Base-by-base conservation (phyloP, 2,888 invertebrate genomes). In the Drosophila hamatofila region DNA sequence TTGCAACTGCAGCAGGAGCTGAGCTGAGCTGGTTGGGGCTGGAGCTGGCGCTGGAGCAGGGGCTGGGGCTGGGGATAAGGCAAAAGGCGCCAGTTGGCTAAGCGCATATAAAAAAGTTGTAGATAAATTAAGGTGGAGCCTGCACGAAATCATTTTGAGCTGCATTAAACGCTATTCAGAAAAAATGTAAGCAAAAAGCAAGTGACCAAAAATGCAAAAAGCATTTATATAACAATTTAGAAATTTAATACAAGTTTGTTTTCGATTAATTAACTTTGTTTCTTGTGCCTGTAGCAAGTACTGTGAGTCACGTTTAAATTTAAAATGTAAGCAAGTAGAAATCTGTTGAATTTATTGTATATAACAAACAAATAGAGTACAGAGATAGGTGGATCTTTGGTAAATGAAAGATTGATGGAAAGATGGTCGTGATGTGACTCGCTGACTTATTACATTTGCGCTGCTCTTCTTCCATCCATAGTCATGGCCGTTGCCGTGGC, bases 101-200 rank as follows among this genome's bases (percentile, higher is more conserved):
- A 87, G 74, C 86, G 60, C 72, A 82, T 77, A 89, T 89, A 89
- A 82, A 88, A 83, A 88, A 79, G 83, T 79, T 88, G 90, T 86
- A 88, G 83, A 74, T 72, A 75, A 79, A 85, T 86, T 83, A 77
- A 89, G 90, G 83, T 83, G 80, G 80, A 77, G 88, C 78, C 68
- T 70, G 66, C 78, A 87, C 80, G 78, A 83, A 87, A 86, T 77
- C 81, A 82, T 84, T 81, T 81, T 69, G 67, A 79, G 81, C 72
- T 80, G 75, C 81, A 79, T 12, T 18, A 48, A 48, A 27, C 27
- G 27, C n/a, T 18, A 27, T n/a, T 1, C 48, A 12, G 25, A 46
- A 48, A 12, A 23, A n/a, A 42, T 12, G 42, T 21, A 42, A 48
- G n/a, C 35, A 23, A 37, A 3, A 35, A 16, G n/a, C n/a, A n/a